Percentiles rank a stretch among this genome's conserved stretches.
These are phyloP conservation scores for Chouioia cunea DNA, from an alignment of 2,888 invertebrate genomes.

Conservation along the genomic window DNA sequence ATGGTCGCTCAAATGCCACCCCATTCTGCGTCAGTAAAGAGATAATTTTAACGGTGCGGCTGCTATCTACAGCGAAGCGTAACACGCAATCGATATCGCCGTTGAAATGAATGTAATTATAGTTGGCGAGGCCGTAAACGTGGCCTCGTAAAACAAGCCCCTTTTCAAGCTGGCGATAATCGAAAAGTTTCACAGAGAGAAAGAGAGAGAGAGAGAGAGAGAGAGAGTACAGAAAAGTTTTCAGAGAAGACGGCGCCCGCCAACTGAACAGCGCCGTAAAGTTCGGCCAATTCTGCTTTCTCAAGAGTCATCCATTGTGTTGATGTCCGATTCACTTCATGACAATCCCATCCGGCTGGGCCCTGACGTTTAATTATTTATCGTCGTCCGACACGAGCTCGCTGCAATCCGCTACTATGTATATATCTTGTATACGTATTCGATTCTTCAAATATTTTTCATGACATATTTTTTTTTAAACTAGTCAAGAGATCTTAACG, in stretches of 20 bases:
- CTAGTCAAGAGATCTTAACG: too few relatives aligned
- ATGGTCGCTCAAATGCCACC: conserved; percentile 18
- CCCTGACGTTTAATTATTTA: conserved; percentile 50
- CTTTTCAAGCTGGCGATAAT: conserved; percentile 35
- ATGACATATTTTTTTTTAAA: too few relatives aligned
- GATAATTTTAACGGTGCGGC: conserved; percentile 35
- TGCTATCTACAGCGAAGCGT: conserved; percentile 15
- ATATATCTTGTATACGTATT: too few relatives aligned
- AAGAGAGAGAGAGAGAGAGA: conserved; percentile 8
- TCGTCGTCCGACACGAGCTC: conserved; percentile 10
- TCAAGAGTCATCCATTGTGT: conserved; percentile 34
- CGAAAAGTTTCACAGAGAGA: conserved; percentile 35
- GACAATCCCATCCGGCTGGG: conserved; percentile 23
- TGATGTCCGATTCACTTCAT: conserved; percentile 37
- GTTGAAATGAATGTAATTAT: conserved; percentile 42
- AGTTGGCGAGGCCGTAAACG: conserved; percentile 28
- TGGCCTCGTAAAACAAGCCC: conserved; percentile 41
- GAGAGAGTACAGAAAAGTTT: conserved; percentile 45
- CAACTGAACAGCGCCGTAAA: conserved; percentile 31
- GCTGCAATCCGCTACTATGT: too few relatives aligned
- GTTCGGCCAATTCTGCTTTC: conserved; percentile 35
- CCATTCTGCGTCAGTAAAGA: conserved; percentile 20
- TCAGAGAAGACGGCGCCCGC: conserved; percentile 34
- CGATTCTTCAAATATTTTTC: too few relatives aligned
- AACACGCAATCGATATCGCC: conserved; percentile 33